phyloP scores from a whole-genome alignment of 2,888 invertebrate genomes.

The Linyphia triangularis region DNA sequence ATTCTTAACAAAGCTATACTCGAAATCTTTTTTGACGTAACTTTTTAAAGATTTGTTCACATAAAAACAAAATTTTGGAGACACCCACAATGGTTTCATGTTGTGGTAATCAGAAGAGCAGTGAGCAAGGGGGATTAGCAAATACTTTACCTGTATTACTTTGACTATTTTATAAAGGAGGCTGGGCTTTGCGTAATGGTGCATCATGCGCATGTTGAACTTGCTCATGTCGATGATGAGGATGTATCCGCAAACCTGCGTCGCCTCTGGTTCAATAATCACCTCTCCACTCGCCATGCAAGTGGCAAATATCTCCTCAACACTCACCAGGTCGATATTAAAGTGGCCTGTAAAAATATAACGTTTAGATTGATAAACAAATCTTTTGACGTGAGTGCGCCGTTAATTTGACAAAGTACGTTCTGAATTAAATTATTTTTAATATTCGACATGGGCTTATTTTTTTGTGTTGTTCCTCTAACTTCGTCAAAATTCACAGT shows the following conservation, averaged over 20 bases:
- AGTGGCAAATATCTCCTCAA: constrained; percentile 30
- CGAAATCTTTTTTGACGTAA: no score
- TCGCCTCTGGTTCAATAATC: constrained; percentile 19
- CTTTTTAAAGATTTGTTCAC: no score
- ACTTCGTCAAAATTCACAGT: no score
- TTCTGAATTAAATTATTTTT: no score
- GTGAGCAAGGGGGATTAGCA: background rate
- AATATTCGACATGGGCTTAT: no score
- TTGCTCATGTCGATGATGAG: constrained; percentile 19
- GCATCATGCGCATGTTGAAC: background rate
- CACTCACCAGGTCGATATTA: background rate
- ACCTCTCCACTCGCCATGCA: background rate
- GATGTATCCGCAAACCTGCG: constrained; percentile 31
- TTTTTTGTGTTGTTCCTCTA: no score
- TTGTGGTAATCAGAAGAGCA: no score
- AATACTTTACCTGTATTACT: constrained; percentile 23
- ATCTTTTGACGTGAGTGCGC: background rate
- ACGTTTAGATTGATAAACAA: background rate
- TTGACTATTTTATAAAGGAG: background rate
- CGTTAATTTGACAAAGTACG: no score
- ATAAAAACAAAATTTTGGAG: no score
- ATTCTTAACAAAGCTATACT: no score
- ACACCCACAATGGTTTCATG: no score
- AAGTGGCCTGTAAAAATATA: constrained; percentile 3
- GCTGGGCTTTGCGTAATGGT: constrained; percentile 4